Percentiles rank a stretch among this genome's conserved stretches.
These are phyloP conservation scores for Sebastes flavidus DNA, from an alignment of 2,797 vertebrate species.

Conservation along the genomic window DNA sequence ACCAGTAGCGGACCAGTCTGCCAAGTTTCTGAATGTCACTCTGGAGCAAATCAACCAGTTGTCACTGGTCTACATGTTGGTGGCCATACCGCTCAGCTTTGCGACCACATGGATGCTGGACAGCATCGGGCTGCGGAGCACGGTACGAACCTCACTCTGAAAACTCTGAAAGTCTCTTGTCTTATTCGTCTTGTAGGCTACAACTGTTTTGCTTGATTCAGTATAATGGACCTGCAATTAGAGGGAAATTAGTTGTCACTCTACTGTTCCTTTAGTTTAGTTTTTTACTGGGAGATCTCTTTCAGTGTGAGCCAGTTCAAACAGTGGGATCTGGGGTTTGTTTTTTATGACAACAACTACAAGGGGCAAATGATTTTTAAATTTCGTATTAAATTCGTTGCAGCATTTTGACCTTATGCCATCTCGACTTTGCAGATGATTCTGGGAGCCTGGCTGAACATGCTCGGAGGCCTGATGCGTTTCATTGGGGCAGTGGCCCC, in stretches of 20 bases:
- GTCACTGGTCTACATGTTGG: conserved; percentile 89
- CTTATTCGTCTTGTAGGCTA: background rate
- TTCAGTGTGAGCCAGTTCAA: background rate
- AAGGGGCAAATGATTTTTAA: background rate
- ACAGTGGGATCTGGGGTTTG: background rate
- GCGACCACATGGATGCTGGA: conserved; percentile 92
- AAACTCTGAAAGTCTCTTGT: background rate
- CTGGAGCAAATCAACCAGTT: conserved; percentile 89
- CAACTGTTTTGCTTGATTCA: background rate
- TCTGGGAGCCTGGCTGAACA: conserved; percentile 91
- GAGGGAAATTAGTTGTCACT: background rate
- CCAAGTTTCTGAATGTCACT: conserved; percentile 77
- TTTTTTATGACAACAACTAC: background rate
- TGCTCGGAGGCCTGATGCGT: conserved; percentile 84
- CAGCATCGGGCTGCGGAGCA: conserved; percentile 85
- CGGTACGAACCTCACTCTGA: conserved; percentile 76
- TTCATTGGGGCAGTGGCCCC: conserved; percentile 49
- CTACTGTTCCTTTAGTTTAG: background rate
- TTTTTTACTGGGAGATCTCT: background rate
- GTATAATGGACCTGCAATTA: background rate
- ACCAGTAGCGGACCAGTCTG: conserved; percentile 87
- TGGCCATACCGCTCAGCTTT: conserved; percentile 88
- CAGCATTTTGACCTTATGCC: background rate
- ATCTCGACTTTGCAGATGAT: conserved; percentile 80
- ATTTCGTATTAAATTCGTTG: background rate